A percentile compares a stretch with the other conserved stretches of the same genome.
phyloP scores from a whole-genome alignment of 1,140 invertebrate species.

The Zaprionus capensis region DNA sequence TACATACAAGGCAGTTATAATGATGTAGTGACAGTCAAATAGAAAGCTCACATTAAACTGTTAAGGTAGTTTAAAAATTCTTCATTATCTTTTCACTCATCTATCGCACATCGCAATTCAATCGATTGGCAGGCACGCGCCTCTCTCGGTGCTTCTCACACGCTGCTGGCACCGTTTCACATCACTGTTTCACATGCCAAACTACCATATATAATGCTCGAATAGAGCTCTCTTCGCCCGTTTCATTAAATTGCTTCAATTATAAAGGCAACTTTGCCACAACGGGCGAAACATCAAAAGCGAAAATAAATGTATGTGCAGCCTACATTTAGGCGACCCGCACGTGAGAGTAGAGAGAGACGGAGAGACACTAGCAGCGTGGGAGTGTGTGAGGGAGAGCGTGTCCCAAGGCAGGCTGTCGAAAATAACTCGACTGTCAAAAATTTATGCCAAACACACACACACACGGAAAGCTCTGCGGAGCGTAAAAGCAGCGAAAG shows the following conservation, averaged over 20 bases:
- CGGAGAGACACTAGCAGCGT: background rate
- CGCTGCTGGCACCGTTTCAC: constrained; percentile 14
- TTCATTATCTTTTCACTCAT: background rate
- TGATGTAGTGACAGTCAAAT: too few relatives aligned
- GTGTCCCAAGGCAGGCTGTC: constrained; percentile 44
- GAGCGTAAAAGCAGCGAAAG: constrained; percentile 47
- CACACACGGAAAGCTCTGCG: constrained; percentile 15
- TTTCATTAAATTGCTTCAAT: constrained; percentile 64
- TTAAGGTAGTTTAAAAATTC: too few relatives aligned
- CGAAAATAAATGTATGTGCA: constrained; percentile 61
- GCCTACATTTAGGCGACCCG: constrained; percentile 63
- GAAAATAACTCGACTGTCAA: constrained; percentile 74
- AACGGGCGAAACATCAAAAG: constrained; percentile 51
- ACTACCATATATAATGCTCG: constrained; percentile 6
- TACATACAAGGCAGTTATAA: too few relatives aligned
- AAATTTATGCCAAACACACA: constrained; percentile 69
- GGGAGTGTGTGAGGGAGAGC: background rate
- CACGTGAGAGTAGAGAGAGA: constrained; percentile 16
- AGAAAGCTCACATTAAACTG: too few relatives aligned
- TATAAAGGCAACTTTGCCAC: constrained; percentile 51
- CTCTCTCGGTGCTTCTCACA: constrained; percentile 3
- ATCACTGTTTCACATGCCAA: constrained; percentile 15
- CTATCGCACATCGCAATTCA: background rate
- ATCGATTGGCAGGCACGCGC: background rate
- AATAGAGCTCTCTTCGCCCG: constrained; percentile 15